A percentile compares a stretch with the other conserved stretches of the same genome.
Evolutionary conservation across 2,797 vertebrate genomes (phyloP).

Genomic region (Tangara arthus): DNA sequence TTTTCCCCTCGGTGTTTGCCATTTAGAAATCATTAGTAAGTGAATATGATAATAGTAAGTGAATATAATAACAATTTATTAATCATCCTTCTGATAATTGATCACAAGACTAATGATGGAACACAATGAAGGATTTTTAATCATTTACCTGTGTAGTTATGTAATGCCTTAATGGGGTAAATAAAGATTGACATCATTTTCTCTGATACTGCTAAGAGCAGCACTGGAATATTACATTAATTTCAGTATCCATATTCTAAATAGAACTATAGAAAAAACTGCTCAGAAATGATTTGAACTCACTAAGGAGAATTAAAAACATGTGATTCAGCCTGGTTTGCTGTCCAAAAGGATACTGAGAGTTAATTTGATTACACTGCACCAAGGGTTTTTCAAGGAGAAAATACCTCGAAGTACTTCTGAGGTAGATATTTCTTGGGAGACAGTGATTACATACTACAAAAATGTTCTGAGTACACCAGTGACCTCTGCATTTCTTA

Average conservation of each 20-base stretch:
- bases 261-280: not conserved
- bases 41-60: not conserved
- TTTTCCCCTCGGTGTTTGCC: rapidly evolving
- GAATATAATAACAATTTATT: not conserved
- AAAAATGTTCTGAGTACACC: not conserved
- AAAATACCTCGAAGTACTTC: not conserved
- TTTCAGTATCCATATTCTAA: not conserved
- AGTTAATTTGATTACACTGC: not conserved
- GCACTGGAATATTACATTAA: not conserved
- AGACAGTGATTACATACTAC: not conserved
- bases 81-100: not conserved
- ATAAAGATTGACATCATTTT: not conserved
- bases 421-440: not conserved
- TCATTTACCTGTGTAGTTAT: not conserved
- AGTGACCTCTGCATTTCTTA: not conserved
- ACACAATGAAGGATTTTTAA: not conserved
- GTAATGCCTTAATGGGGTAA: not conserved
- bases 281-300: not conserved
- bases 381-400: not conserved
- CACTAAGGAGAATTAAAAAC: not conserved
- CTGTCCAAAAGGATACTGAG: not conserved
- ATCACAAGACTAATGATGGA: not conserved
- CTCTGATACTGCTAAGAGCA: not conserved
- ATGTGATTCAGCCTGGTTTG: not conserved
- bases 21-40: not conserved